These are phyloP conservation scores for Ptilorrhoa leucosticta DNA, from an alignment of 2,113 vertebrate genomes.

Conservation along the genomic window DNA sequence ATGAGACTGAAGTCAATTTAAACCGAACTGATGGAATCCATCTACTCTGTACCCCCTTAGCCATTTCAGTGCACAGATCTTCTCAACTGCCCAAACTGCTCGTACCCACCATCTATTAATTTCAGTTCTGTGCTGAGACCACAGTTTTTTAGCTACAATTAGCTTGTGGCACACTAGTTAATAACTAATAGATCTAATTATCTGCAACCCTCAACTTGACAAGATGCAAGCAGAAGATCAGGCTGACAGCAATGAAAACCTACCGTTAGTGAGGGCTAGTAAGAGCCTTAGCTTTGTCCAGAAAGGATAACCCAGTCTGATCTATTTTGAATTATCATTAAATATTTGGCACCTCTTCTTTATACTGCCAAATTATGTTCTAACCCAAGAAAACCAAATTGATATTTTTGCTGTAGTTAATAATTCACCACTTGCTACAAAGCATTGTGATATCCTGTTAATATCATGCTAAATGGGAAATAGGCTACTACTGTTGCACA, in stretches of 20 bases:
- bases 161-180: not conserved
- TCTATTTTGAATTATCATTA: not conserved
- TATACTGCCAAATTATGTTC: not conserved
- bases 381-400: not conserved
- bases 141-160: not conserved
- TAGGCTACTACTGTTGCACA: not conserved
- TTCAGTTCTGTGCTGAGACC: not conserved
- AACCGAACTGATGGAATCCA: not conserved
- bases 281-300: not conserved
- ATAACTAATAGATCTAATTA: not conserved
- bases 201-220: not conserved
- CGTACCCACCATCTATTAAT: not conserved
- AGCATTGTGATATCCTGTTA: not conserved
- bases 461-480: not conserved
- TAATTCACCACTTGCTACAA: not conserved
- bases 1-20: not conserved
- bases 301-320: not conserved
- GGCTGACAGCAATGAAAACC: not conserved
- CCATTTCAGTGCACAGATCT: not conserved
- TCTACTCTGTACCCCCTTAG: not conserved
- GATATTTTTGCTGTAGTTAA: not conserved
- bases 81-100: not conserved
- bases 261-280: not conserved
- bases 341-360: not conserved
- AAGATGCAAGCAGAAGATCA: not conserved